phyloP scores from a whole-genome alignment of 2,888 invertebrate genomes.

The Andrena camellia region DNA sequence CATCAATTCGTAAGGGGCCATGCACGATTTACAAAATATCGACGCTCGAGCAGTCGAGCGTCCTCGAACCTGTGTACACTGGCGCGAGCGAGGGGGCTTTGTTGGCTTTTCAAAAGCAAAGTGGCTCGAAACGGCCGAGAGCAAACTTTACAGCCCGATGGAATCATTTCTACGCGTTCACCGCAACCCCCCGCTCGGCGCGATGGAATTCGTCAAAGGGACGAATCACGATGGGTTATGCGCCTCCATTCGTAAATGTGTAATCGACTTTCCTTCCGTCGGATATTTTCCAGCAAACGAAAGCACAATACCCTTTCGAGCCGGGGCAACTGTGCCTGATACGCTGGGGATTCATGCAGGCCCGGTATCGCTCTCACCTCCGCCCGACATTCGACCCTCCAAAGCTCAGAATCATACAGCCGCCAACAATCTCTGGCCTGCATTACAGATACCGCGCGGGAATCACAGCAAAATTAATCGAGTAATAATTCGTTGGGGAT shows the following conservation, averaged over 20 bases:
- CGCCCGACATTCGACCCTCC: not conserved
- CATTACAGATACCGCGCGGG: not conserved
- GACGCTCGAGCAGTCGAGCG: conserved; percentile 20
- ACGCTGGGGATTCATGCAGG: not conserved
- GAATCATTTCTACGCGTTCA: conserved; percentile 10
- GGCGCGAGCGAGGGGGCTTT: not conserved
- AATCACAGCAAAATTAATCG: conserved; percentile 55
- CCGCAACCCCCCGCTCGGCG: not conserved
- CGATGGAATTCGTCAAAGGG: conserved; percentile 4
- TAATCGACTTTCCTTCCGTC: too few species aligned
- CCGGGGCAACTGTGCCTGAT: not conserved
- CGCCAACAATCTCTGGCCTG: conserved; percentile 7
- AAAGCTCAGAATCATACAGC: not conserved
- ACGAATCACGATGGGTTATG: not conserved
- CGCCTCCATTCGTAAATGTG: too few species aligned
- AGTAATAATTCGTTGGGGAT: conserved; percentile 48
- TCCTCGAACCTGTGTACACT: conserved; percentile 3
- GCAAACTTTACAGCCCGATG: conserved; percentile 18
- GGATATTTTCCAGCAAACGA: too few species aligned
- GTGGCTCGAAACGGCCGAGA: not conserved
- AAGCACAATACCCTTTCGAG: not conserved
- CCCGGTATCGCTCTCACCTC: not conserved
- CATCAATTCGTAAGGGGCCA: conserved; percentile 12
- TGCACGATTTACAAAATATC: conserved; percentile 34
- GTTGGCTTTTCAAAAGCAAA: not conserved